Evolutionary conservation across 2,113 vertebrate genomes (phyloP), one percentile per base, ranked within the genome.

Genomic region (Diphyllodes magnificus): DNA sequence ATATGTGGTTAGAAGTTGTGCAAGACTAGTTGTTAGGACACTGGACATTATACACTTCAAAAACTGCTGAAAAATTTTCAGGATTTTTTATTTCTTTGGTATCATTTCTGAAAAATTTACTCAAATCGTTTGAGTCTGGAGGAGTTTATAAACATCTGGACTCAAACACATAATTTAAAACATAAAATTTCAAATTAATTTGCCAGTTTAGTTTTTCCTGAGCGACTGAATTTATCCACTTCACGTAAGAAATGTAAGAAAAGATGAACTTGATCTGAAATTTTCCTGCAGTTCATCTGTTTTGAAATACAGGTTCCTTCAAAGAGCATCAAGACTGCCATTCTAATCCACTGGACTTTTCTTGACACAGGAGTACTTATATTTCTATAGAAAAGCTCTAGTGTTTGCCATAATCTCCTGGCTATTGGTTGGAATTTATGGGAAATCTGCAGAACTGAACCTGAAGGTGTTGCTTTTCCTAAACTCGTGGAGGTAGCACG

Each of bases 1-100:
- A 59, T 75, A 61, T 75, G 82, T 83, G 85, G 72, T 80, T 75
- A 86, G 76, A 93, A 60, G 64, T 85, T 96, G 88, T 84, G 93
- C 88, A 97, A 95, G 92, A 77, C 33, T 9, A 40, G 57, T 80
- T 8, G 0, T 60, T 44, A 82, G 82, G 65, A 91, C 30, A 72
- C n/a, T 22, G 64, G 51, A 71, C n/a, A 25, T 64, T 22, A 49
- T 19, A 65, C 9, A 22, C 60, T 92, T 78, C 42, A 61, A 21
- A 54, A 87, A 69, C 35, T 72, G 78, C 45, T 92, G 49, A 90
- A 21, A 88, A 69, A 73, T 83, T n/a, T 94, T 89, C 51, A 90
- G 39, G 47, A 40, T 51, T 54, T 83, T 88, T 76, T 35, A 33
- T 82, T 79, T 83, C 54, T 64, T 78, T 51, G 28, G 21, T 57